Evolutionary conservation across 2,888 invertebrate genomes (phyloP).

Genomic region (Zhuqinia jingwanae): DNA sequence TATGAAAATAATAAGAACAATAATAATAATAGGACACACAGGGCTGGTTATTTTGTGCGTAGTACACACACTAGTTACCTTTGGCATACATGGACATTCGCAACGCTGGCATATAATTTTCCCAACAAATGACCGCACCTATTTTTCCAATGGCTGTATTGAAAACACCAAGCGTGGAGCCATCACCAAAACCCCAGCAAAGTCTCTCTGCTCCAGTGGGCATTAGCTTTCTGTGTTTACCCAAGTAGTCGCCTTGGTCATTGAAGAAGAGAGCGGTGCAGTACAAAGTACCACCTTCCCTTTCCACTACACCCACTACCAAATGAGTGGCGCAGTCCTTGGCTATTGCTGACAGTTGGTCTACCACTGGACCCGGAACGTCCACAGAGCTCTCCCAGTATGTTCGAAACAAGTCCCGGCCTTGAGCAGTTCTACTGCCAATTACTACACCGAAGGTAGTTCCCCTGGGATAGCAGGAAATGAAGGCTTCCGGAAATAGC

Average conservation of each 20-base stretch:
- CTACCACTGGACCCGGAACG: slow-evolving; percentile 71
- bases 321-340: slow-evolving; percentile 63
- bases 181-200: slow-evolving; percentile 74
- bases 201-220: slow-evolving; percentile 72
- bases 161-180: slow-evolving; percentile 67
- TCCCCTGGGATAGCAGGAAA: slow-evolving; percentile 74
- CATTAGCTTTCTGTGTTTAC: slow-evolving; percentile 73
- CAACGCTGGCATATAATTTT: slow-evolving; percentile 74
- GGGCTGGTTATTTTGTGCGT: not conserved
- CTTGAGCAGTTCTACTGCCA: slow-evolving; percentile 65
- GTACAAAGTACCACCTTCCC: slow-evolving; percentile 71
- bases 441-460: slow-evolving; percentile 62
- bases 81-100: slow-evolving; percentile 72
- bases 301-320: slow-evolving; percentile 73
- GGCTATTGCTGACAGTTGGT: slow-evolving; percentile 59
- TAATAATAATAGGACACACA: not conserved
- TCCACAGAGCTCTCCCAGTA: slow-evolving; percentile 73
- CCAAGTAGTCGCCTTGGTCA: slow-evolving; percentile 61
- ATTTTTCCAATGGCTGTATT: slow-evolving; percentile 70
- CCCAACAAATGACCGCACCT: slow-evolving; percentile 74
- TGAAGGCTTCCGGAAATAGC: slow-evolving; percentile 75
- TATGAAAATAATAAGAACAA: not conserved
- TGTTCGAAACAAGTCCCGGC: slow-evolving; percentile 69
- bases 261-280: slow-evolving; percentile 70
- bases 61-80: slow-evolving; percentile 45